A percentile compares a stretch with the other conserved stretches of the same genome.
Evolutionary conservation across 2,113 vertebrate genomes (phyloP).

Genomic region (Hippocampus barbouri): DNA sequence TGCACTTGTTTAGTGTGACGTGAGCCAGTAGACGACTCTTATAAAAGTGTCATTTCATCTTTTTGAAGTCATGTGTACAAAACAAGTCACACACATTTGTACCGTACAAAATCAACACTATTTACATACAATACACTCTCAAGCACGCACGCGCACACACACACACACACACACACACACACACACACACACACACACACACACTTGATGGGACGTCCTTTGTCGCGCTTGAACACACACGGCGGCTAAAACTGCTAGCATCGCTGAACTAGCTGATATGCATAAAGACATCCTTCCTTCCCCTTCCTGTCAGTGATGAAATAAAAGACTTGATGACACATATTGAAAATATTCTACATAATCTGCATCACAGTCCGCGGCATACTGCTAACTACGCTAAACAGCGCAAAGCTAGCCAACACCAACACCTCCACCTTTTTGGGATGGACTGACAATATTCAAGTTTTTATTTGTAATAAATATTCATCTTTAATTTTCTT

Average conservation of each 20-base stretch:
- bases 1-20: slow-evolving; percentile 78
- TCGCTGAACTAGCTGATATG: slow-evolving; percentile 52
- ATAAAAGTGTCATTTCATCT: slow-evolving; percentile 79
- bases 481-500: slow-evolving; percentile 21
- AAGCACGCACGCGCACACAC: slow-evolving; percentile 36
- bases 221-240: not conserved
- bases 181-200: not conserved
- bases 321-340: not conserved
- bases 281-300: slow-evolving; percentile 27
- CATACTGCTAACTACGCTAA: not conserved
- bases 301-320: slow-evolving; percentile 3
- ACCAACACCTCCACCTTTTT: not conserved
- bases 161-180: slow-evolving; percentile 27
- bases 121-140: slow-evolving; percentile 77
- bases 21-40: slow-evolving; percentile 74
- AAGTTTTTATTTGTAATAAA: slow-evolving; percentile 11
- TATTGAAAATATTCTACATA: slow-evolving; percentile 9
- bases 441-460: slow-evolving; percentile 12
- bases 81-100: slow-evolving; percentile 78
- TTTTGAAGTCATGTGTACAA: slow-evolving; percentile 79
- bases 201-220: slow-evolving; percentile 37
- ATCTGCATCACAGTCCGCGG: slow-evolving; percentile 9
- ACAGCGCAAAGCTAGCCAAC: slow-evolving; percentile 7
- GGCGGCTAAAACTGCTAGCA: not conserved
- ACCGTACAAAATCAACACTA: slow-evolving; percentile 82